These are phyloP conservation scores for Brachyrhaphis roseni DNA, from an alignment of 2,797 vertebrate genomes.

Conservation along the genomic window DNA sequence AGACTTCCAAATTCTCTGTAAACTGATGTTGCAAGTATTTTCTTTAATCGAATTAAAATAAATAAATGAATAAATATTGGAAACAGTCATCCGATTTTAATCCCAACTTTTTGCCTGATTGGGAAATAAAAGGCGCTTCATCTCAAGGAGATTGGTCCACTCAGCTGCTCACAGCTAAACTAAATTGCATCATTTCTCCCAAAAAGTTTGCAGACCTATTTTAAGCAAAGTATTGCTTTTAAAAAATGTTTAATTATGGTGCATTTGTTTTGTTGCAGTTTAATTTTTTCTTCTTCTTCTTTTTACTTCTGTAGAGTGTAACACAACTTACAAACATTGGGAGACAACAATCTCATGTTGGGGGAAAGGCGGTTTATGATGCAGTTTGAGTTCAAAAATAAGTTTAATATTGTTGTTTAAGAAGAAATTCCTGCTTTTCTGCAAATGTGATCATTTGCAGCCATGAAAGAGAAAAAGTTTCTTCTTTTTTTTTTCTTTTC, in stretches of 20 bases:
- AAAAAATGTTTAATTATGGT: conserved; percentile 15
- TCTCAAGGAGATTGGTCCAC: neutral
- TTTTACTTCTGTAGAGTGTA: conserved; percentile 28
- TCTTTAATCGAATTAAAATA: neutral
- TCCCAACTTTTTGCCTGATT: neutral
- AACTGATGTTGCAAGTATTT: neutral
- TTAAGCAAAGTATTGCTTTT: conserved; percentile 14
- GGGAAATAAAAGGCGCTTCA: neutral
- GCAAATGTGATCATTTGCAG: neutral
- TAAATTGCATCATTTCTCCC: conserved; percentile 50
- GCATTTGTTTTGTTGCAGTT: neutral
- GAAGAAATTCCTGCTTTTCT: neutral
- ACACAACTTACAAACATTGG: conserved; percentile 6
- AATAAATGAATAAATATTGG: neutral
- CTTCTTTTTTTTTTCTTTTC: neutral
- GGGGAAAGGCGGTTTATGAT: neutral
- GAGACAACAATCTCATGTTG: neutral
- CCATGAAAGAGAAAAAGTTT: neutral
- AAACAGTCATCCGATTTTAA: neutral
- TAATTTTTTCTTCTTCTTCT: neutral
- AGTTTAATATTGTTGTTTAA: neutral
- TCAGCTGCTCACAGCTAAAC: conserved; percentile 45
- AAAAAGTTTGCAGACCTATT: conserved; percentile 40
- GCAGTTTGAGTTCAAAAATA: neutral
- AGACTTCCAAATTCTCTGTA: neutral